A percentile compares a stretch with the other conserved stretches of the same genome.
These are phyloP conservation scores for Thereva unica DNA, from an alignment of 2,888 invertebrate genomes.

Conservation along the genomic window DNA sequence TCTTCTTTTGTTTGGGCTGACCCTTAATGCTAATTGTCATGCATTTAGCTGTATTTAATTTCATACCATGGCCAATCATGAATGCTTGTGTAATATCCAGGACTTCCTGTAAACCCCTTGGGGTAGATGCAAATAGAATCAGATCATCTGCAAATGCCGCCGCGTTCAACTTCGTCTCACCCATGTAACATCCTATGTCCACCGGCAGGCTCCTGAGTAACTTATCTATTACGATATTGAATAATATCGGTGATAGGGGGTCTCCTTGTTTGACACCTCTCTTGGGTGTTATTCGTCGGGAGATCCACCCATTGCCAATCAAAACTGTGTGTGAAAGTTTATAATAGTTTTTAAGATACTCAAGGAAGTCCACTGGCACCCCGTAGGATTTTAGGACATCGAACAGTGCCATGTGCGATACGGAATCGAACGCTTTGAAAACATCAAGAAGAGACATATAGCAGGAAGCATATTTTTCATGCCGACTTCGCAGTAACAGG, in stretches of 20 bases:
- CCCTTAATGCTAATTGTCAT: constrained; percentile 1
- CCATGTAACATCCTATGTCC: background rate
- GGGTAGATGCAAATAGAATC: background rate
- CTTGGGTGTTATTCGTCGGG: background rate
- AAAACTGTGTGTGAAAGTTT: background rate
- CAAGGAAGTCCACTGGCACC: background rate
- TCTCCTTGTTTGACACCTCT: constrained; percentile 8
- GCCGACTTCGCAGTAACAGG: background rate
- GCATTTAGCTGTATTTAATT: background rate
- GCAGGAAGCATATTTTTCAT: background rate
- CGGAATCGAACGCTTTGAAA: constrained; percentile 9
- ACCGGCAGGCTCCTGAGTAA: background rate
- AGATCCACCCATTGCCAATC: background rate
- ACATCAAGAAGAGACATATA: background rate
- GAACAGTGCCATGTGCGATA: background rate
- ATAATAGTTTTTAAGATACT: background rate
- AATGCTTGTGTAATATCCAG: background rate
- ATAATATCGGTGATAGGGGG: constrained; percentile 6
- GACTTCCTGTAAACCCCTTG: background rate
- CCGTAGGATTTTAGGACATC: background rate
- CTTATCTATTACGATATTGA: background rate
- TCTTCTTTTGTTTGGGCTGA: constrained; percentile 1
- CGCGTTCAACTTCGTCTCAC: background rate
- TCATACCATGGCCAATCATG: background rate
- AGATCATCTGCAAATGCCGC: constrained; percentile 3